Percentiles rank a stretch among this genome's conserved stretches.
Evolutionary conservation across 2,797 vertebrate genomes (phyloP).

Genomic region (Sebastes hubbsi): DNA sequence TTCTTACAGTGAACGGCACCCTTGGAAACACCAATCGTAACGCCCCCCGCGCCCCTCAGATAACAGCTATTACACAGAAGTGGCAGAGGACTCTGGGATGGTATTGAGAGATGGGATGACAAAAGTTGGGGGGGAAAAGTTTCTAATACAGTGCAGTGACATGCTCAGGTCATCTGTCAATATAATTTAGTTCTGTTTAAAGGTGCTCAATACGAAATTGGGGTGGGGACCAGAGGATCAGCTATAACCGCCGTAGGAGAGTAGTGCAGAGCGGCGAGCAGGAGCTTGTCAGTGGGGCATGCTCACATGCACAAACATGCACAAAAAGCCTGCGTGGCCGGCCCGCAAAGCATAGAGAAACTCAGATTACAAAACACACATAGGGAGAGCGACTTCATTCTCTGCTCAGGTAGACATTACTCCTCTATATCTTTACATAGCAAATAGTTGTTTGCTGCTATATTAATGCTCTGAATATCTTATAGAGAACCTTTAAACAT

Average conservation of each 20-base stretch:
- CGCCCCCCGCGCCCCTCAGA: constrained; percentile 23
- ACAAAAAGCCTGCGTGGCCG: too few relatives aligned
- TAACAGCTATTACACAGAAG: constrained; percentile 52
- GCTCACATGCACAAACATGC: too few relatives aligned
- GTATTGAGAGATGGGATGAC: constrained; percentile 27
- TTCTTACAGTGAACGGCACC: constrained; percentile 1
- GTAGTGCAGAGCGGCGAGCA: too few relatives aligned
- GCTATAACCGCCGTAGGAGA: too few relatives aligned
- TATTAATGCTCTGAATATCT: not conserved
- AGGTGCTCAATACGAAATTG: too few relatives aligned
- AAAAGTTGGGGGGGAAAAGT: constrained; percentile 20
- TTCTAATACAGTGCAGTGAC: constrained; percentile 33
- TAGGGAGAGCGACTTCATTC: too few relatives aligned
- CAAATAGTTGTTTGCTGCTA: not conserved
- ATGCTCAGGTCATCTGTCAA: constrained; percentile 7
- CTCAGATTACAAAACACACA: too few relatives aligned
- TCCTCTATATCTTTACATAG: not conserved
- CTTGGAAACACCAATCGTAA: constrained; percentile 20
- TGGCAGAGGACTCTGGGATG: constrained; percentile 7
- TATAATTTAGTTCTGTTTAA: constrained; percentile 21
- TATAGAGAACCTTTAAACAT: not conserved
- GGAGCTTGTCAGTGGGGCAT: too few relatives aligned
- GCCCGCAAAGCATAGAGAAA: too few relatives aligned
- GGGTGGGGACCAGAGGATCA: too few relatives aligned
- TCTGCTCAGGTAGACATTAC: too few relatives aligned